phyloP scores from a whole-genome alignment of 2,888 invertebrate genomes.

The Drosophila gaucha region DNA sequence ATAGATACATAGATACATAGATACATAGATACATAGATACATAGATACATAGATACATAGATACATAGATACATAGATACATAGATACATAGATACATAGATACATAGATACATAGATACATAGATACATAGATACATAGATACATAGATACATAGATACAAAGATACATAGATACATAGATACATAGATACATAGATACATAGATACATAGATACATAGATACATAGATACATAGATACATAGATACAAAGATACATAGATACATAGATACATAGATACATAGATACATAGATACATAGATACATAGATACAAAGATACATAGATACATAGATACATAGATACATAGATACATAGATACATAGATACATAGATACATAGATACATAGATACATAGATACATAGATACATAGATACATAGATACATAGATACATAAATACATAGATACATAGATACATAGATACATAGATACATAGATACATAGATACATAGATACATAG shows the following conservation, averaged over 20 bases:
- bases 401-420: no score
- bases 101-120: no score
- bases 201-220: neutral
- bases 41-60: neutral
- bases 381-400: no score
- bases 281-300: no score
- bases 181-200: neutral
- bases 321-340: neutral
- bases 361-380: no score
- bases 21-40: no score
- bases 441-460: neutral
- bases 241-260: neutral
- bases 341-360: neutral
- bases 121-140: neutral
- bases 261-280: neutral
- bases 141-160: conserved; percentile 1
- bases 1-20: no score
- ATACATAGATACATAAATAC: no score
- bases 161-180: neutral
- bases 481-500: no score
- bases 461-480: neutral
- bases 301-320: neutral
- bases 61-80: neutral
- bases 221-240: neutral
- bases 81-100: no score